Base-by-base conservation (phyloP, 2,888 invertebrate genomes). In the Amiota communis region DNA sequence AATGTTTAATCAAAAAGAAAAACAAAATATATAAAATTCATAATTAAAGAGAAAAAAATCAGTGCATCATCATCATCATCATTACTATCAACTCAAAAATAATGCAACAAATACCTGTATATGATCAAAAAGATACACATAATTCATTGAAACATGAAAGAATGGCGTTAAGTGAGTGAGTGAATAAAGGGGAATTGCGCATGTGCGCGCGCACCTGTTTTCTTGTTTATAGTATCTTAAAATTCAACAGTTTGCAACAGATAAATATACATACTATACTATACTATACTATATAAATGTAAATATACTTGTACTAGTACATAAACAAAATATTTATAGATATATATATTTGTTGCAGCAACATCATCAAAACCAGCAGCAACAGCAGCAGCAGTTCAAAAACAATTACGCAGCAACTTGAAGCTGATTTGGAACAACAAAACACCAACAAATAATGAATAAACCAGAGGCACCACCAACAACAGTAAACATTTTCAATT, bases 361-460 rank as follows among this genome's bases (percentile, higher is more conserved):
- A 81, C 68, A 74, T 47, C 71, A 77, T 77, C 48, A 56, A 59
- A 70, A 75, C 64, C 75, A 73, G 76, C 79, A 70, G 69, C 56
- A 61, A 75, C 73, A 73, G 23, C 36, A 73, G 48, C 65, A 72
- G 49, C 36, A 23, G 23, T 17, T 59, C 17, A 13, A 53, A 53
- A 15, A 11, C 67, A 68, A 47, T 51, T 70, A 57, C n/a, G 15
- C 15, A 11, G 17, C 59, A 59, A 59, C 17, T 59, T 20, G 59
- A 20, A 10, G 23, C 20, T 20, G 4, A 9, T 20, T 59, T 59
- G 59, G 20, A 36, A 36, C 36, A 56, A 59, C 6, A 57, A 57
- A 15, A 11, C 17, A 15, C 15, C 17, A 57, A 57, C 53, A 51
- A 51, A 59, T n/a, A 23, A 12, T 61, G 65, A n/a, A 63, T 8